Evolutionary conservation across 2,888 invertebrate species (phyloP), one percentile per base, ranked within the genome.

Genomic region (Magallana nippona): DNA sequence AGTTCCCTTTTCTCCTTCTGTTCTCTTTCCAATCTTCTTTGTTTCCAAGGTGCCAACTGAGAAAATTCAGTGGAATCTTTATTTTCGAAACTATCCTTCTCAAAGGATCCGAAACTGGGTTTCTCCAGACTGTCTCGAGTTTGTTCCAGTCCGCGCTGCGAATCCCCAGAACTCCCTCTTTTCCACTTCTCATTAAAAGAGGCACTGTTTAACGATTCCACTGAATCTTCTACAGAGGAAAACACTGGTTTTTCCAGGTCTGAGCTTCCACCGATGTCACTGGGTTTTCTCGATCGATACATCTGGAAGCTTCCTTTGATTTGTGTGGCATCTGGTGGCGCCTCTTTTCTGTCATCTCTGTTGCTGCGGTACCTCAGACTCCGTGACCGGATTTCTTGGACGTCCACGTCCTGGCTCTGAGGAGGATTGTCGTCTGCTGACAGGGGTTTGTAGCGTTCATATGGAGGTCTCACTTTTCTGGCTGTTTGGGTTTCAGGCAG

Each of bases 221-320:
- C 32, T 19, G 82, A 82, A 44, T 71, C 82, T 10, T 82, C 82
- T 8, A 82, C 55, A 63, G 82, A 82, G 19, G 82, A 82, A 56
- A 82, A 82, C 55, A 82, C 82, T 63, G 82, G 82, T 63, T 27
- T 58, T 22, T 82, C 82, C 15, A 82, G 60, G 55, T 82, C 82
- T 11, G 71, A 71, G 71, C 82, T 82, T 22, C 71, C 82, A 15
- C 55, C 55, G 27, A 55, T 82, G 19, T 63, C 55, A 56, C 56
- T 79, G 17, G 44, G 44, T 82, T 82, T 82, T 13, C 82, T 32
- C 1, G 63, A 10, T 55, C 71, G 11, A 56, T 82, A 71, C 22
- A 71, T n/a, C 22, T 82, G 71, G 55, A 19, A 71, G 22, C 44
- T 63, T 71, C 71, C 71, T 19, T 62, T 63, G 27, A 71, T 71